A percentile compares a stretch with the other conserved stretches of the same genome.
Evolutionary conservation across 2,797 vertebrate species (phyloP).

Genomic region (Esox masquinongy): DNA sequence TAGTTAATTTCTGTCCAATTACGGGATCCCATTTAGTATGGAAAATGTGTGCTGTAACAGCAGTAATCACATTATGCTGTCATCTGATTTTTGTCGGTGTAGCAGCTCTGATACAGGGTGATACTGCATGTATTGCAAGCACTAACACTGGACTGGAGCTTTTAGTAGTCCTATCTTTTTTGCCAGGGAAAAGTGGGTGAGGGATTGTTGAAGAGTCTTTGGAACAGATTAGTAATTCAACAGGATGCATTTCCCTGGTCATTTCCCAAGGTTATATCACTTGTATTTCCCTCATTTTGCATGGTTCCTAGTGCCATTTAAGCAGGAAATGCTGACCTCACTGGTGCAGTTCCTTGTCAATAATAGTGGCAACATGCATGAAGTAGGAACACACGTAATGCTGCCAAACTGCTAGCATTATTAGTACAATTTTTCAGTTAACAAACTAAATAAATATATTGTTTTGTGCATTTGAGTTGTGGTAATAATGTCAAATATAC

Average conservation of each 20-base stretch:
- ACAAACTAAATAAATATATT: not conserved
- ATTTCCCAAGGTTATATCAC: conserved; percentile 5
- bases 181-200: not conserved
- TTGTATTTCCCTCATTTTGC: conserved; percentile 25
- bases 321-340: conserved; percentile 19
- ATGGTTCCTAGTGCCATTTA: conserved; percentile 3
- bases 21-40: too few species aligned
- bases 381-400: not conserved
- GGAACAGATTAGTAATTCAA: conserved; percentile 34
- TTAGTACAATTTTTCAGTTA: not conserved
- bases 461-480: too few species aligned
- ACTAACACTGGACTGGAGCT: not conserved
- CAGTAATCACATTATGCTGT: not conserved
- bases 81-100: not conserved
- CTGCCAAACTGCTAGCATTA: not conserved
- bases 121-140: not conserved
- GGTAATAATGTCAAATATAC: too few species aligned
- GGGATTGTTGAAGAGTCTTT: not conserved
- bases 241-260: conserved; percentile 25
- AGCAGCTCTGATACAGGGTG: not conserved
- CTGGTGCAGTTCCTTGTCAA: conserved; percentile 1
- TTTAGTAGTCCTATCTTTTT: not conserved
- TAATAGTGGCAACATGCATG: not conserved
- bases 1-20: too few species aligned
- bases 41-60: not conserved